Base-by-base conservation (phyloP, 2,113 vertebrate genomes). In the Paramisgurnus dabryanus region DNA sequence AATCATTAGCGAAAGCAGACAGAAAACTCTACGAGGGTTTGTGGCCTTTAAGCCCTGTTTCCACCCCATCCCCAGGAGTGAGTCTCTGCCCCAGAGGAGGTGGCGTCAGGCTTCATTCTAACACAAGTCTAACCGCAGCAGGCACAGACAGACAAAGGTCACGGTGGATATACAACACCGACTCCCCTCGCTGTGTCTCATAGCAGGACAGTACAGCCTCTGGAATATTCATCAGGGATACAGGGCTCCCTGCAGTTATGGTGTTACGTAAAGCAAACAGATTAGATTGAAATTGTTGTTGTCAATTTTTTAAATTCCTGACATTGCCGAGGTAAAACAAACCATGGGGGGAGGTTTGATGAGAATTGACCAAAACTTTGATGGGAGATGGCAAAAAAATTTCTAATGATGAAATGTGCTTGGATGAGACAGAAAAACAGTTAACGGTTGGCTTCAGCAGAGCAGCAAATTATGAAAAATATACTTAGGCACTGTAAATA, bases 121-220 rank as follows among this genome's bases (percentile, higher is more conserved):
- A 69, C 71, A 43, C 57, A 9, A 60, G 68, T 40, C 79, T 79
- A 66, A 74, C 63, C 81, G 41, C 81, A 61, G 79, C 81, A 75
- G 67, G 83, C 41, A 17, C 45, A 58, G 66, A 27, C 53, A 40
- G 71, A 12, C 66, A 87, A 86, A 87, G 86, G 86, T 87, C 85
- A 83, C 3, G 10, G 45, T 58, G 76, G 57, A 75, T 60, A 80
- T 53, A 71, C 70, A 82, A 80, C 55, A 18, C n/a, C 22, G 34
- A 27, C 63, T 47, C 40, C 70, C 66, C 57, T 63, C 53, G 43
- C 57, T 64, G 64, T 27, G 63, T 71, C 61, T 65, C 27, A 4
- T 68, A 67, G 74, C 53, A 49, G 76, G 71, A 53, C 61, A 65
- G 53, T 13, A 41, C 55, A 66, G 34, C 68, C 70, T 61, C 80